Percentiles rank a stretch among this genome's conserved stretches.
These are phyloP conservation scores for Brachypterus glaber DNA, from an alignment of 2,888 invertebrate genomes.

Conservation along the genomic window DNA sequence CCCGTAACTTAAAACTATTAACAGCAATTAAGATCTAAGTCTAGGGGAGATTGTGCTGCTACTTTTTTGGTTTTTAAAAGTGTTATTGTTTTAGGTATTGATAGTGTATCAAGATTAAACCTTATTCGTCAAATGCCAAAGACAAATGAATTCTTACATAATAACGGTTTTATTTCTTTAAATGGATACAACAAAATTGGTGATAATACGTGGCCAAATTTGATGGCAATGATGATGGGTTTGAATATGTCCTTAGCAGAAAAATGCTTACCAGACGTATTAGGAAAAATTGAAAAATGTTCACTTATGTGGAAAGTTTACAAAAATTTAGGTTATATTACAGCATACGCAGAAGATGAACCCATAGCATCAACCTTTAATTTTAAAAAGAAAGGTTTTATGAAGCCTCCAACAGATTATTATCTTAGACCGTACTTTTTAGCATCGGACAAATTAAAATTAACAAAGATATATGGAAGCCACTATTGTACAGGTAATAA, in stretches of 20 bases:
- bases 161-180: constrained; percentile 40
- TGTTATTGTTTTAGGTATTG: constrained; percentile 73
- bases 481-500: constrained; percentile 50
- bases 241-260: constrained; percentile 29
- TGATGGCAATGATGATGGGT: constrained; percentile 75
- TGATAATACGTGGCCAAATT: constrained; percentile 85
- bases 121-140: constrained; percentile 65
- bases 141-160: constrained; percentile 56
- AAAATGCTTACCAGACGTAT: constrained; percentile 40
- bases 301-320: constrained; percentile 72
- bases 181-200: constrained; percentile 54
- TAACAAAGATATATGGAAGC: constrained; percentile 22
- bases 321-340: constrained; percentile 59
- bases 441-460: constrained; percentile 47
- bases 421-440: constrained; percentile 67
- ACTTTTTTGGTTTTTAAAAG: too few relatives aligned
- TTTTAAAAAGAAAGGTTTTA: constrained; percentile 61
- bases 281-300: constrained; percentile 57
- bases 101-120: constrained; percentile 74
- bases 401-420: constrained; percentile 67
- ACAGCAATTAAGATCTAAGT: too few relatives aligned
- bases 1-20: too few relatives aligned
- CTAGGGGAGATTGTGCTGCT: too few relatives aligned
- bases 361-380: constrained; percentile 65
- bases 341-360: constrained; percentile 73